Percentiles rank a stretch among this genome's conserved stretches.
Conservation (phyloP, 1,140 invertebrate genomes). For the Thrips palmi region DNA sequence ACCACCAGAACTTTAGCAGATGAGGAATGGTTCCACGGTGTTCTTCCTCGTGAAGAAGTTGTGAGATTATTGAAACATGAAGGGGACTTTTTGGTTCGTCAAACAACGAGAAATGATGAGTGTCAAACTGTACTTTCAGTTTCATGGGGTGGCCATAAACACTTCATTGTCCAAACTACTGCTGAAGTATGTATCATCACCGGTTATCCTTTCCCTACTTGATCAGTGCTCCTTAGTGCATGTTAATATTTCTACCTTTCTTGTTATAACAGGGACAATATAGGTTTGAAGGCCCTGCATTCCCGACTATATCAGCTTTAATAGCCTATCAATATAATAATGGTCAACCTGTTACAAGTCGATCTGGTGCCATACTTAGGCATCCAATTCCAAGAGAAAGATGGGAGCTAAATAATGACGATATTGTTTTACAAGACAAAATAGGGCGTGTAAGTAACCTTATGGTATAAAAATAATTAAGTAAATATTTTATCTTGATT, state of each 20-base stretch:
- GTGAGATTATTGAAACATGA: constrained; percentile 71
- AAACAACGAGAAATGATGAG: constrained; percentile 84
- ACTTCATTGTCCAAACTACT: constrained; percentile 94
- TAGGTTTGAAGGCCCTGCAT: constrained; percentile 84
- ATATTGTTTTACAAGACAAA: constrained; percentile 81
- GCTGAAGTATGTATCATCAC: constrained; percentile 39
- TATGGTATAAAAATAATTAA: neutral
- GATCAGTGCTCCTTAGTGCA: neutral
- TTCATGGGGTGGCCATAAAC: constrained; percentile 88
- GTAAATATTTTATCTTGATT: neutral
- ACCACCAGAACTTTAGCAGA: constrained; percentile 43
- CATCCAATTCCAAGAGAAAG: constrained; percentile 75
- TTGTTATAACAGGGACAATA: constrained; percentile 52
- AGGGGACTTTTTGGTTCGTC: constrained; percentile 86
- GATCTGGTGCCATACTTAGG: constrained; percentile 76
- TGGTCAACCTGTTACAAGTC: constrained; percentile 69
- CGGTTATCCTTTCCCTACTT: neutral
- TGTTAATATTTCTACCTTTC: constrained; percentile 8
- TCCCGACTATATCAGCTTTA: constrained; percentile 79
- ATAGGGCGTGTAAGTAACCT: constrained; percentile 67
- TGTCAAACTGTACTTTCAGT: constrained; percentile 87
- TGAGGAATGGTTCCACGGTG: constrained; percentile 96
- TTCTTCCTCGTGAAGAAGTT: constrained; percentile 87
- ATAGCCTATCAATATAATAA: constrained; percentile 73
- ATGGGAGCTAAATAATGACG: constrained; percentile 94